Evolutionary conservation across 2,113 vertebrate species (phyloP), one percentile per base, ranked within the genome.

Genomic region (Cairina moschata): DNA sequence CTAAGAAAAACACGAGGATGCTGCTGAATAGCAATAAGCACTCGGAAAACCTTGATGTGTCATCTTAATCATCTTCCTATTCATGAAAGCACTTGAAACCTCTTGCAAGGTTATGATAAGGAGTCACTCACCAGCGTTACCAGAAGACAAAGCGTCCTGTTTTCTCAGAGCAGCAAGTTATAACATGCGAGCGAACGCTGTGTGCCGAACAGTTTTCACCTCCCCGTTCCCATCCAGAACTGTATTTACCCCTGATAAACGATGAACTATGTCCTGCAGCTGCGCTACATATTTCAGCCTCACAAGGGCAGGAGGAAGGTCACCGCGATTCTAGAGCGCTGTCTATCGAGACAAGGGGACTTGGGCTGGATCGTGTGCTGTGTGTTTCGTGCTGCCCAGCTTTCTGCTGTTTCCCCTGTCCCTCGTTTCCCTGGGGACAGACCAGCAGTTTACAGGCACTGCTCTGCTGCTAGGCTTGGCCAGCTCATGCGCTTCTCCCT

Each of bases 211-310:
- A 34, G 80, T 94, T 71, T 92, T 94, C 82, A 84, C 83, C 94
- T 91, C 95, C 91, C 63, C 60, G 32, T 79, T 91, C 66, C 73
- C 63, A 79, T 92, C 86, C 90, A 94, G 86, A 84, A 90, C 44
- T 85, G 59, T 80, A 95, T 88, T 83, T 96, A 95, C 78, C 91
- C 89, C 94, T 93, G 87, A 94, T 89, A 97, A 95, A 96, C 71
- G 23, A 79, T 56, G 74, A 82, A 95, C 86, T 80, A 86, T 10
- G 74, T 94, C 79, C 96, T 83, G 89, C 75, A 95, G 86, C 95
- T 91, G 88, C 60, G 36, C 86, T 92, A 94, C 86, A 95, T 96
- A 83, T 88, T 90, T 97, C 81, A 94, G 90, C 48, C 65, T 88
- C 85, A 81, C 89, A 88, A 95, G 76, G 90, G 66, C 81, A 96